phyloP scores from a whole-genome alignment of 2,888 invertebrate species.

The Micoletzkya japonica region DNA sequence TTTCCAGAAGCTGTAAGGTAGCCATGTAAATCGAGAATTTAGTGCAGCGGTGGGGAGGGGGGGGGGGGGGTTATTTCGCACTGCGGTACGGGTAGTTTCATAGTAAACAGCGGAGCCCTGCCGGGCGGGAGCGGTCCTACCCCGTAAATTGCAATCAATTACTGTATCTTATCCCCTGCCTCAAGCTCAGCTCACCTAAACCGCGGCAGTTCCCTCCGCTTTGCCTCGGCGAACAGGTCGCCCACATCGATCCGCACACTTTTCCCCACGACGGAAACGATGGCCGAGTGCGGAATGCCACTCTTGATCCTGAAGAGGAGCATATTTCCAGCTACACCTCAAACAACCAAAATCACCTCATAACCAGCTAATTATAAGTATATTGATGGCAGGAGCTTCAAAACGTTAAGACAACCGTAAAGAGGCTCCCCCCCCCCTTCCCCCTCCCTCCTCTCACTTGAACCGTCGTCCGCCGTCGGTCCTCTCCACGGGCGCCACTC shows the following conservation, averaged over 20 bases:
- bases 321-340: background rate
- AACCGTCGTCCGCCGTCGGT: background rate
- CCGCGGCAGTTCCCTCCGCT: constrained; percentile 30
- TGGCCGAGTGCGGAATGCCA: constrained; percentile 30
- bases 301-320: constrained; percentile 16
- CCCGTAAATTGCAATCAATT: no score
- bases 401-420: no score
- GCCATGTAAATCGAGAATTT: no score
- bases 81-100: no score
- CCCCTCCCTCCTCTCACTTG: constrained; percentile 1
- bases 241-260: constrained; percentile 27
- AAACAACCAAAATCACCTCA: background rate
- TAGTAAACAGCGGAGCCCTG: no score
- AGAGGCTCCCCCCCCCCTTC: constrained; percentile 2
- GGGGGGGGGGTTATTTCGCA: no score
- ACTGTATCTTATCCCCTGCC: no score
- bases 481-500: constrained; percentile 29
- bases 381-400: no score
- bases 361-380: background rate
- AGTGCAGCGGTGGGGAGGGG: no score
- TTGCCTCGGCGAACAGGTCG: constrained; percentile 32
- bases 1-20: no score
- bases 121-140: no score
- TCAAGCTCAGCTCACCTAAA: constrained; percentile 30
- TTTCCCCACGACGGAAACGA: constrained; percentile 32